Percentiles rank a stretch among this genome's conserved stretches.
phyloP scores from a whole-genome alignment of 2,888 invertebrate genomes.

The Elmis aenea region DNA sequence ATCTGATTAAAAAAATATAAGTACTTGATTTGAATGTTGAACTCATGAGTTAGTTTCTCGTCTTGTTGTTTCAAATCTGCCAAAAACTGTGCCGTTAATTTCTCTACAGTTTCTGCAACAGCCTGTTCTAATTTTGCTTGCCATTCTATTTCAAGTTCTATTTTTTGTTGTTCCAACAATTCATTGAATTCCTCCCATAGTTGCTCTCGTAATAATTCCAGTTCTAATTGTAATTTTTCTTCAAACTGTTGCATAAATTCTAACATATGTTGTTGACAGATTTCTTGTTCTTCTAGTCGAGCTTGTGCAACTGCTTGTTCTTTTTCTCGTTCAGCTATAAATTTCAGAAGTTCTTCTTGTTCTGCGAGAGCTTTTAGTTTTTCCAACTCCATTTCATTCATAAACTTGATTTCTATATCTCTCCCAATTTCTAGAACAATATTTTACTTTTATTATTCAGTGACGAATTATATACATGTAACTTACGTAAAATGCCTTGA shows the following conservation, averaged over 20 bases:
- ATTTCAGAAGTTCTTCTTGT: slow-evolving; percentile 29
- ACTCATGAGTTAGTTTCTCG: slow-evolving; percentile 27
- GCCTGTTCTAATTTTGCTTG: slow-evolving; percentile 29
- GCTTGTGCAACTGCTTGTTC: slow-evolving; percentile 24
- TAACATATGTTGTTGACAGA: slow-evolving; percentile 18
- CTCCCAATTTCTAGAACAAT: slow-evolving; percentile 35
- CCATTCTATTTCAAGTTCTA: slow-evolving; percentile 25
- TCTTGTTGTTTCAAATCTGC: slow-evolving; percentile 34
- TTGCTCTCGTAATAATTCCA: slow-evolving; percentile 16
- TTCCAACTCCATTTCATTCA: slow-evolving; percentile 34
- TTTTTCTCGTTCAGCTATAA: slow-evolving; percentile 25
- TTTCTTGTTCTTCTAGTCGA: slow-evolving; percentile 17
- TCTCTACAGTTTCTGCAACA: slow-evolving; percentile 29
- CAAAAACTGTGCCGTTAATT: slow-evolving; percentile 33
- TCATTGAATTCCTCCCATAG: slow-evolving; percentile 19
- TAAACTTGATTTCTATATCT: slow-evolving; percentile 36
- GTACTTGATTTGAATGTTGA: slow-evolving; percentile 33
- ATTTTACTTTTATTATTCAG: background rate
- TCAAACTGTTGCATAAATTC: slow-evolving; percentile 23
- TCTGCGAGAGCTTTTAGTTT: slow-evolving; percentile 34
- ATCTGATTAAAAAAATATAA: slow-evolving; percentile 6
- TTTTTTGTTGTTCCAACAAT: slow-evolving; percentile 21
- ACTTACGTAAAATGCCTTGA: slow-evolving; percentile 41
- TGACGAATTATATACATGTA: background rate
- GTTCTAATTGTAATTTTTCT: slow-evolving; percentile 16